These are phyloP conservation scores for Lamellibrachia satsuma DNA, from an alignment of 2,888 invertebrate species.

Conservation along the genomic window DNA sequence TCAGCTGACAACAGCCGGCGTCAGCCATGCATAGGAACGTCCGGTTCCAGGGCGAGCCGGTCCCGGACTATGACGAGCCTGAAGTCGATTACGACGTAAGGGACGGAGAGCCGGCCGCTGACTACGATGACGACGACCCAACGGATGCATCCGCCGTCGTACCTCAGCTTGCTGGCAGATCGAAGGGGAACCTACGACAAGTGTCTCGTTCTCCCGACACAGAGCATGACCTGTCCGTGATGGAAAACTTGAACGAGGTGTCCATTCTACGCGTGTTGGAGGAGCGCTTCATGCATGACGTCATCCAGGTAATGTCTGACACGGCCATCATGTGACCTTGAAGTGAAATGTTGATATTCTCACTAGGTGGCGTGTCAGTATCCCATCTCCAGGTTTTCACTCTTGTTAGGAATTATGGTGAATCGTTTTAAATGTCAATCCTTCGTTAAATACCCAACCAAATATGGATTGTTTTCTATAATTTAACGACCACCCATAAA, in stretches of 20 bases:
- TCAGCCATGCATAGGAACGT: not conserved
- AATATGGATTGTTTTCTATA: too few species aligned
- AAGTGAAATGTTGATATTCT: not conserved
- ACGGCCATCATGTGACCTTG: too few species aligned
- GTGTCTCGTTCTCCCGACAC: not conserved
- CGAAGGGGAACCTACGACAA: not conserved
- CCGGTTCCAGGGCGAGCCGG: not conserved
- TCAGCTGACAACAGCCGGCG: not conserved
- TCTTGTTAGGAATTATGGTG: too few species aligned
- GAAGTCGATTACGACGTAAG: not conserved
- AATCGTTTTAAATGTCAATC: too few species aligned
- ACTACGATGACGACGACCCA: not conserved
- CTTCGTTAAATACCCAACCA: too few species aligned
- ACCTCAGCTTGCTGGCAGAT: not conserved
- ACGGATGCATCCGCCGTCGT: not conserved
- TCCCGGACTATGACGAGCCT: not conserved
- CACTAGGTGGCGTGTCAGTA: not conserved
- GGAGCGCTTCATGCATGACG: not conserved
- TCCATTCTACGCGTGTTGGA: not conserved
- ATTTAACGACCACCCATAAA: not conserved
- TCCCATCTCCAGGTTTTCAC: too few species aligned
- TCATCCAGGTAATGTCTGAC: not conserved
- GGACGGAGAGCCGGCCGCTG: not conserved
- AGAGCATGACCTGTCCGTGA: not conserved
- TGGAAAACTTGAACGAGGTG: not conserved